A percentile compares a stretch with the other conserved stretches of the same genome.
Evolutionary conservation across 2,113 vertebrate genomes (phyloP).

Genomic region (Zootoca vivipara): DNA sequence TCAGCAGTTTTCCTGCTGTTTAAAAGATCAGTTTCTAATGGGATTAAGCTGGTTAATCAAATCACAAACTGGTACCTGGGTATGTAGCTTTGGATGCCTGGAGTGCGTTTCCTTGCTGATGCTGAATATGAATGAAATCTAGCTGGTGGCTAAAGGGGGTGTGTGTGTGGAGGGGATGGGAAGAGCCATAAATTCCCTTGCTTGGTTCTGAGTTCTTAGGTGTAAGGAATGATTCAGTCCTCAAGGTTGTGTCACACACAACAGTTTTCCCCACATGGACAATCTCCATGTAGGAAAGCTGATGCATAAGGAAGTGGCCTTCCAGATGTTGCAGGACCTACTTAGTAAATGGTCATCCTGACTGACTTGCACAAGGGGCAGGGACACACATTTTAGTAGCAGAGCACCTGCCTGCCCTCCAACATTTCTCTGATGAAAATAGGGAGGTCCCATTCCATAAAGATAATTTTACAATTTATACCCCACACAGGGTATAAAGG

Average conservation of each 20-base stretch:
- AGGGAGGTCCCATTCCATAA: too few species aligned
- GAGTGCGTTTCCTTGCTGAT: constrained; percentile 57
- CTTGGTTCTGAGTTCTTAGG: background rate
- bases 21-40: constrained; percentile 77
- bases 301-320: background rate
- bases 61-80: constrained; percentile 70
- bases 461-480: too few species aligned
- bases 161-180: constrained; percentile 2
- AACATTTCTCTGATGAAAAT: too few species aligned
- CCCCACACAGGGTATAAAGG: too few species aligned
- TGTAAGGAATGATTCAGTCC: background rate
- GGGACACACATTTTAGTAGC: too few species aligned
- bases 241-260: background rate
- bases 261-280: background rate
- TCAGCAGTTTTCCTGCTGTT: constrained; percentile 76
- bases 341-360: too few species aligned
- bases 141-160: constrained; percentile 1
- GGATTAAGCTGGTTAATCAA: constrained; percentile 79
- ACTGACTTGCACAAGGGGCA: too few species aligned
- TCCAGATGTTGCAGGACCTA: too few species aligned
- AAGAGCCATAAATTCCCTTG: background rate
- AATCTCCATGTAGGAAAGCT: background rate
- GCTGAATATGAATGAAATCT: constrained; percentile 70
- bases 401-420: too few species aligned
- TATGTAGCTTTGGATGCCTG: constrained; percentile 54